phyloP scores from a whole-genome alignment of 2,113 vertebrate genomes.

The Heterotis niloticus region DNA sequence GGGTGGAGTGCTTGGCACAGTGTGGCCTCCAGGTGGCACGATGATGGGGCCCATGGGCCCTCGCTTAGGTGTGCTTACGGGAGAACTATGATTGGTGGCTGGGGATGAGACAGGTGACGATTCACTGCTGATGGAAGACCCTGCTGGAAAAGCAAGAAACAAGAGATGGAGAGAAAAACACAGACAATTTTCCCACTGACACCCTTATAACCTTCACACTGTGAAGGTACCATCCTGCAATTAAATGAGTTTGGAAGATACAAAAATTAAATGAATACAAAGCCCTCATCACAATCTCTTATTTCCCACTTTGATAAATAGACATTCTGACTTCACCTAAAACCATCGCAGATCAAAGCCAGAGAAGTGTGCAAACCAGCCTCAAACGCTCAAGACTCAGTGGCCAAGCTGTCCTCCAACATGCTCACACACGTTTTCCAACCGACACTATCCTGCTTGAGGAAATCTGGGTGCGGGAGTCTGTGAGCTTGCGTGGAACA shows the following conservation, averaged over 20 bases:
- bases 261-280: neutral
- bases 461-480: neutral
- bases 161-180: neutral
- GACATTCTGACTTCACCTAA: neutral
- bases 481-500: neutral
- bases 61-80: conserved; percentile 90
- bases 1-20: conserved; percentile 90
- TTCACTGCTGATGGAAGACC: conserved; percentile 96
- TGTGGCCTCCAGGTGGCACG: conserved; percentile 84
- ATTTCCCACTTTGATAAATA: neutral
- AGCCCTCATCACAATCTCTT: conserved; percentile 15
- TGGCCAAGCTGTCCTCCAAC: neutral
- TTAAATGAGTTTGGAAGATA: neutral
- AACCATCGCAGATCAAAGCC: conserved; percentile 29
- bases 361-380: neutral
- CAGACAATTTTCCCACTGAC: conserved; percentile 7
- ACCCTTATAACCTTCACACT: neutral
- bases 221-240: neutral
- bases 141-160: conserved; percentile 49
- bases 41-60: conserved; percentile 92
- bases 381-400: neutral
- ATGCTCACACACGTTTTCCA: neutral
- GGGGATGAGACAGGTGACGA: conserved; percentile 94
- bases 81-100: conserved; percentile 96
- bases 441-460: no score